These are phyloP conservation scores for Chrysolina americana DNA, from an alignment of 2,888 invertebrate species.

Conservation along the genomic window DNA sequence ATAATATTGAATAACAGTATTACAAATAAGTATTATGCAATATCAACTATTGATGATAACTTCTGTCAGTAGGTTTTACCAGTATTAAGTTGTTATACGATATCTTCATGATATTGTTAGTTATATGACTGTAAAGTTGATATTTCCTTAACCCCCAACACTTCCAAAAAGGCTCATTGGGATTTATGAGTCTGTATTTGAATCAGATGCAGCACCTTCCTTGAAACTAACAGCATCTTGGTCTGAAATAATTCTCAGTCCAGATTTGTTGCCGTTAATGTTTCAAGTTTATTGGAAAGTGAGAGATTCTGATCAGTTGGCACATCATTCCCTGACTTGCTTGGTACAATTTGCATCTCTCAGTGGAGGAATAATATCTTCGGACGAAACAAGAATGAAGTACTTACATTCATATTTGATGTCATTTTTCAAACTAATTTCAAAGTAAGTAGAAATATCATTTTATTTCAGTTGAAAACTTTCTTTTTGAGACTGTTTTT, in stretches of 20 bases:
- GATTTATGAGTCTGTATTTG: conserved; percentile 79
- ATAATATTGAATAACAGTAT: too few relatives aligned
- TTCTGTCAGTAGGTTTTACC: neutral
- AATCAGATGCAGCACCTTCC: conserved; percentile 76
- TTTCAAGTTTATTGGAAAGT: conserved; percentile 89
- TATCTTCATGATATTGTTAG: neutral
- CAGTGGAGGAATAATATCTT: conserved; percentile 72
- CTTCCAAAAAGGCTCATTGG: conserved; percentile 81
- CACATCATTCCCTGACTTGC: conserved; percentile 85
- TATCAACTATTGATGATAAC: too few relatives aligned
- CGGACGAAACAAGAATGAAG: conserved; percentile 70
- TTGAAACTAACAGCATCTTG: conserved; percentile 78
- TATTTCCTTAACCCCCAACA: conserved; percentile 53
- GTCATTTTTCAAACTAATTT: conserved; percentile 75
- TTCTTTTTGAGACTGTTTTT: too few relatives aligned
- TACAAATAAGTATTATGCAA: too few relatives aligned
- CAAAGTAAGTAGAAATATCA: conserved; percentile 67
- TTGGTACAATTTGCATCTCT: conserved; percentile 85
- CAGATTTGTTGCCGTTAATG: conserved; percentile 82
- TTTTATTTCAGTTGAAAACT: too few relatives aligned
- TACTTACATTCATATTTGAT: conserved; percentile 76
- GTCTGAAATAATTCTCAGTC: conserved; percentile 84
- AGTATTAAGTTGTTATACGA: neutral
- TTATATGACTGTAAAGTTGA: neutral
- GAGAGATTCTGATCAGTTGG: conserved; percentile 80